Conservation (phyloP, 2,113 vertebrate genomes). For the Syrmaticus mikado region DNA sequence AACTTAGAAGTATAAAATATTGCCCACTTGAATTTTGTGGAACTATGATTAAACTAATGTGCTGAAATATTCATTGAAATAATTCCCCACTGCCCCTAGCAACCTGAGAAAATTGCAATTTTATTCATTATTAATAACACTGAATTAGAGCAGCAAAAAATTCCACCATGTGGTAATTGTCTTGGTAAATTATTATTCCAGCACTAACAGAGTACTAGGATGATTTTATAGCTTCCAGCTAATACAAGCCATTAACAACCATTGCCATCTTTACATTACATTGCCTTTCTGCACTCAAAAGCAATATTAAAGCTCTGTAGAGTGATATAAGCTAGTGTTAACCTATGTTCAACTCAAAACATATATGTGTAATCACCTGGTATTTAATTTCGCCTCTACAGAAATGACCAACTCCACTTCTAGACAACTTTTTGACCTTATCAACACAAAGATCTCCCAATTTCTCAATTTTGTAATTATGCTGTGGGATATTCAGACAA, state of each 20-base stretch:
- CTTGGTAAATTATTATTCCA: constrained; percentile 98
- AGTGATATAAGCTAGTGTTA: constrained; percentile 32
- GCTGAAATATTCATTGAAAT: constrained; percentile 99
- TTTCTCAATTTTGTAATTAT: not conserved
- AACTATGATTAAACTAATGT: constrained; percentile 99
- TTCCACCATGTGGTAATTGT: constrained; percentile 94
- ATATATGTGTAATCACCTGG: not conserved
- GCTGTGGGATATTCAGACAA: not conserved
- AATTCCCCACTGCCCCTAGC: constrained; percentile 91
- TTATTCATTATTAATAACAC: constrained; percentile 99
- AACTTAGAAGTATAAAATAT: constrained; percentile 93
- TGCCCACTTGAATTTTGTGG: constrained; percentile 84
- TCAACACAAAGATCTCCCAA: not conserved
- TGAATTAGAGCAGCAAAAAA: constrained; percentile 90
- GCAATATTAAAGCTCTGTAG: constrained; percentile 66
- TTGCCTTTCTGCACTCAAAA: constrained; percentile 67
- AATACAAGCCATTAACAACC: constrained; percentile 90
- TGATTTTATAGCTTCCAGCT: constrained; percentile 91
- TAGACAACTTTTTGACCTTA: not conserved
- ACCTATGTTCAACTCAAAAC: constrained; percentile 11
- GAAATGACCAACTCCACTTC: not conserved
- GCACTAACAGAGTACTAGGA: constrained; percentile 85
- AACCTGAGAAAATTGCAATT: constrained; percentile 94
- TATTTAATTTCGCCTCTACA: constrained; percentile 2
- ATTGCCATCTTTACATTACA: constrained; percentile 79